phyloP scores from a whole-genome alignment of 2,888 invertebrate genomes.

The Cylindroiulus punctatus region DNA sequence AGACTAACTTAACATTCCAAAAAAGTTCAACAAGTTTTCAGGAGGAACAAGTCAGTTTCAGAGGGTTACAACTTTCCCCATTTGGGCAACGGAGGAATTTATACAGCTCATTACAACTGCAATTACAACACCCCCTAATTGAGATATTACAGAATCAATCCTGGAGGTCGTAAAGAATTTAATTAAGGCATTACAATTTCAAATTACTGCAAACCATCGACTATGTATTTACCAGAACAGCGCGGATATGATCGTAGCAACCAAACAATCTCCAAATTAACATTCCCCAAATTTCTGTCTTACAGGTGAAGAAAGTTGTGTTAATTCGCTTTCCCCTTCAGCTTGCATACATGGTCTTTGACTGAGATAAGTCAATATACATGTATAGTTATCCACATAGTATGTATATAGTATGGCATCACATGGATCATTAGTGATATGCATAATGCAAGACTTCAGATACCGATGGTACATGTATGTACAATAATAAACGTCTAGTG shows the following conservation, averaged over 20 bases:
- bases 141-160: not conserved
- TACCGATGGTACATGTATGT: too few relatives aligned
- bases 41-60: not conserved
- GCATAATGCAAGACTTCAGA: too few relatives aligned
- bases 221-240: not conserved
- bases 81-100: slow-evolving; percentile 6
- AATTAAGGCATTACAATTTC: slow-evolving; percentile 28
- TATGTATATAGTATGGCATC: too few relatives aligned
- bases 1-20: not conserved
- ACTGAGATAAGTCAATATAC: too few relatives aligned
- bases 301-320: not conserved
- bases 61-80: not conserved
- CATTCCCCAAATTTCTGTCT: not conserved
- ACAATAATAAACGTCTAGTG: too few relatives aligned
- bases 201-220: not conserved
- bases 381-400: too few relatives aligned
- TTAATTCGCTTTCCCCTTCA: too few relatives aligned
- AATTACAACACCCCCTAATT: not conserved
- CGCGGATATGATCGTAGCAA: not conserved
- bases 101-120: not conserved
- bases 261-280: not conserved
- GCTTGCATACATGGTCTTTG: too few relatives aligned
- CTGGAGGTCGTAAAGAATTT: slow-evolving; percentile 12
- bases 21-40: not conserved
- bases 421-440: too few relatives aligned